Conservation (phyloP, 2,113 vertebrate species). For the Motacilla alba region DNA sequence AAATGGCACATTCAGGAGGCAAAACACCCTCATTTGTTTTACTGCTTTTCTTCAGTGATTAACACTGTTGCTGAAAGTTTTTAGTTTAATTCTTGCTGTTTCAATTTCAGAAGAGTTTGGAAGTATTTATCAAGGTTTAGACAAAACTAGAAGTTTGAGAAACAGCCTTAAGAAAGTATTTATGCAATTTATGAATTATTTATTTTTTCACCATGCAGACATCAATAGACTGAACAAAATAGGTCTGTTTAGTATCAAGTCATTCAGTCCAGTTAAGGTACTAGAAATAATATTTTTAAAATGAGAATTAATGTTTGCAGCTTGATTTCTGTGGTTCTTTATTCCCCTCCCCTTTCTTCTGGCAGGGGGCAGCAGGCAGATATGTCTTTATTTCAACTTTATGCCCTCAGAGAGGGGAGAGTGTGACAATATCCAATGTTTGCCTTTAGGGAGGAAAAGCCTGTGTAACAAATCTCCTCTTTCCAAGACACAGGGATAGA, state of each 20-base stretch:
- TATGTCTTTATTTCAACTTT: background rate
- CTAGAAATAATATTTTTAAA: background rate
- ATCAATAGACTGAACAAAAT: background rate
- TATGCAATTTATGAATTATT: background rate
- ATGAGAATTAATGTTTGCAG: background rate
- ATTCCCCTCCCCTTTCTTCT: background rate
- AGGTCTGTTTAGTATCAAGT: background rate
- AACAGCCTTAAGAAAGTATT: background rate
- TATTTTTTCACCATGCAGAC: background rate
- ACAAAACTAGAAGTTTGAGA: background rate
- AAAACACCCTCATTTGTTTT: constrained; percentile 39
- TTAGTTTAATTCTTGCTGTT: constrained; percentile 22
- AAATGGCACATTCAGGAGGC: background rate
- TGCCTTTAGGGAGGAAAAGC: background rate
- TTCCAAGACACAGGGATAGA: background rate
- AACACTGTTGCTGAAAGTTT: constrained; percentile 39
- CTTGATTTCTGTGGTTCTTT: background rate
- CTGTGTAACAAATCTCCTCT: background rate
- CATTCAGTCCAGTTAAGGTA: background rate
- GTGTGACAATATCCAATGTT: background rate
- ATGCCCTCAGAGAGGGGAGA: background rate
- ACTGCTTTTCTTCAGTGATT: constrained; percentile 8
- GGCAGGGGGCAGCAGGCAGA: background rate
- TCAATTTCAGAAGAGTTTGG: background rate
- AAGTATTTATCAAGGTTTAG: background rate